Evolutionary conservation across 92 coral and sea anemone genomes (phyloP).

Genomic region (Virgularia gustaviana): DNA sequence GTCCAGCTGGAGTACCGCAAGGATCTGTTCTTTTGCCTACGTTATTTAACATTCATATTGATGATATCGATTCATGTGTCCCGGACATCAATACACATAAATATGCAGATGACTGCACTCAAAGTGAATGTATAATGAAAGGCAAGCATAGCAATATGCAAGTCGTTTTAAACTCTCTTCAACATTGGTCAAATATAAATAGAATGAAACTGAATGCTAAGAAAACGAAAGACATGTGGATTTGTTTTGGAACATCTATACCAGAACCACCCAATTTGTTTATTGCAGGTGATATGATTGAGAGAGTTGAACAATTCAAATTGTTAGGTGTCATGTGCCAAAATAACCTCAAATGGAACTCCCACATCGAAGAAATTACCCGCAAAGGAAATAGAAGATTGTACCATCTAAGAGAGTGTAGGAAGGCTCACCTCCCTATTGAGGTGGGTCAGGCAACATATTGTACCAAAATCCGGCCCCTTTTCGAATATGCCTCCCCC

Average conservation of each 20-base stretch:
- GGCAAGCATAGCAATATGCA: constrained; percentile 26
- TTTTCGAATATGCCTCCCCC: constrained; percentile 1
- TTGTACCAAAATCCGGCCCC: constrained; percentile 23
- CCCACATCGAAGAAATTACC: constrained; percentile 41
- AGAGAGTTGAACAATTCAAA: constrained; percentile 48
- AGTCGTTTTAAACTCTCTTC: constrained; percentile 9
- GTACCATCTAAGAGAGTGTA: constrained; percentile 44
- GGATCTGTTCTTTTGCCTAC: constrained; percentile 29
- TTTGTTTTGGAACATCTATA: neutral
- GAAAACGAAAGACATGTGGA: constrained; percentile 43
- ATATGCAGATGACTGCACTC: constrained; percentile 51
- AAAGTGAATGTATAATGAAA: neutral
- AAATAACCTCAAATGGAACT: constrained; percentile 52
- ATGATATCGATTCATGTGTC: constrained; percentile 22
- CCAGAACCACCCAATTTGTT: constrained; percentile 7
- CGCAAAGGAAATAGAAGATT: constrained; percentile 45
- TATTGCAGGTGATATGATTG: constrained; percentile 32
- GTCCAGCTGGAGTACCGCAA: constrained; percentile 32
- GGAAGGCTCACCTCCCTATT: constrained; percentile 49
- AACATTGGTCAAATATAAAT: constrained; percentile 19
- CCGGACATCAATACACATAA: constrained; percentile 24
- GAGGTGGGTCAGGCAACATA: constrained; percentile 49
- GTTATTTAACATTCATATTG: constrained; percentile 29
- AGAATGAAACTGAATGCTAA: constrained; percentile 17
- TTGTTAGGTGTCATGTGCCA: constrained; percentile 47